These are phyloP conservation scores for Prochilodus magdalenae DNA, from an alignment of 2,113 vertebrate species.

Conservation along the genomic window DNA sequence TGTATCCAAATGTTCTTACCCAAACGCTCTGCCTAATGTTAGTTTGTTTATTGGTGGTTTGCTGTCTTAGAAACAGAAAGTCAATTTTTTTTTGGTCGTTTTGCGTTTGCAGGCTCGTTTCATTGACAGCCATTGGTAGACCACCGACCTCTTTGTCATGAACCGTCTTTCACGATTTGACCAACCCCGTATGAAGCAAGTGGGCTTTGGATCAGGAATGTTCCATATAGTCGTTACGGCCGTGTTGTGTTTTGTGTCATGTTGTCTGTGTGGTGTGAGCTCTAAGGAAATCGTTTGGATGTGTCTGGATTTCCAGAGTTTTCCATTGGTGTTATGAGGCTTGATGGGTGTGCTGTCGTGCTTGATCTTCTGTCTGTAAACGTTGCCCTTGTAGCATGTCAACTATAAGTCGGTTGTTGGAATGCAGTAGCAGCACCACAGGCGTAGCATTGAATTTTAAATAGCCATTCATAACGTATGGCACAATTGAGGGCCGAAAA, in stretches of 20 bases:
- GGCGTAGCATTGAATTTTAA: neutral
- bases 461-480: neutral
- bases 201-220: neutral
- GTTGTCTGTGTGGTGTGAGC: too few relatives aligned
- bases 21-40: neutral
- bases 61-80: neutral
- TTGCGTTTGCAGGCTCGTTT: neutral
- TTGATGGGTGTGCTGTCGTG: too few relatives aligned
- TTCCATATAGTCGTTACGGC: too few relatives aligned
- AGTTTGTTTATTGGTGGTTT: neutral
- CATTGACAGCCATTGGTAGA: neutral
- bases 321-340: too few relatives aligned
- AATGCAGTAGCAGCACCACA: neutral
- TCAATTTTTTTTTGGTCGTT: too few relatives aligned
- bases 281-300: too few relatives aligned
- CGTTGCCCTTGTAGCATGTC: neutral
- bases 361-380: neutral
- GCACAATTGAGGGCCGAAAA: too few relatives aligned
- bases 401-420: neutral
- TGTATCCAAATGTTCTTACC: neutral
- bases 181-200: slow-evolving; percentile 21
- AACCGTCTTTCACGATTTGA: neutral
- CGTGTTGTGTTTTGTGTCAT: too few relatives aligned
- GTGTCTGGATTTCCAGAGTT: too few relatives aligned
- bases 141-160: slow-evolving; percentile 7